These are phyloP conservation scores for Tribolium freemani DNA, from an alignment of 2,888 invertebrate species.

Conservation along the genomic window DNA sequence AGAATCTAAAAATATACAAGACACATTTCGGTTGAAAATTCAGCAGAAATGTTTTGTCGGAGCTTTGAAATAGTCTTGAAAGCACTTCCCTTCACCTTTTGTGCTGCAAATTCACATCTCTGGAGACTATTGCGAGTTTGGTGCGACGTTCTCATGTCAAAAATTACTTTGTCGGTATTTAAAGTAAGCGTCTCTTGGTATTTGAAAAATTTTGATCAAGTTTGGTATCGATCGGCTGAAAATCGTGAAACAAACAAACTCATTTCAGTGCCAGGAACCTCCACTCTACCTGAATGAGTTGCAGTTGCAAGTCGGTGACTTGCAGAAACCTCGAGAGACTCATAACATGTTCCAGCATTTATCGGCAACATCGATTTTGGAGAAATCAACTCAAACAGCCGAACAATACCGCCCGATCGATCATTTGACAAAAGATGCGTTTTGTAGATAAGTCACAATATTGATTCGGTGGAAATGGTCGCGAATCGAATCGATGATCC, in stretches of 20 bases:
- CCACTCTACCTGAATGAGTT: slow-evolving; percentile 40
- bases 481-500: slow-evolving; percentile 17
- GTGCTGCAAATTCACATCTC: slow-evolving; percentile 3
- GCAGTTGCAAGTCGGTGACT: slow-evolving; percentile 55
- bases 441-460: slow-evolving; percentile 43
- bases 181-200: slow-evolving; percentile 8
- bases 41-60: neutral
- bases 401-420: slow-evolving; percentile 36
- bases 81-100: neutral
- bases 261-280: slow-evolving; percentile 37
- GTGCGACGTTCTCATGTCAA: slow-evolving; percentile 18
- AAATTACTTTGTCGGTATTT: slow-evolving; percentile 20
- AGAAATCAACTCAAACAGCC: slow-evolving; percentile 36
- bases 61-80: neutral
- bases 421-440: slow-evolving; percentile 37
- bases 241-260: slow-evolving; percentile 7
- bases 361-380: slow-evolving; percentile 45
- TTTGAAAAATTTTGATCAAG: slow-evolving; percentile 18
- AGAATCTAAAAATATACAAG: neutral
- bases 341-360: slow-evolving; percentile 49
- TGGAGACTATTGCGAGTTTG: slow-evolving; percentile 7
- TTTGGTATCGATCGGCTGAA: neutral
- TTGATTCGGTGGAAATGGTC: slow-evolving; percentile 24
- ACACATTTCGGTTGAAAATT: neutral
- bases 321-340: slow-evolving; percentile 55